Evolutionary conservation across 2,888 invertebrate genomes (phyloP), one percentile per base, ranked within the genome.

Genomic region (Lagria hirta): DNA sequence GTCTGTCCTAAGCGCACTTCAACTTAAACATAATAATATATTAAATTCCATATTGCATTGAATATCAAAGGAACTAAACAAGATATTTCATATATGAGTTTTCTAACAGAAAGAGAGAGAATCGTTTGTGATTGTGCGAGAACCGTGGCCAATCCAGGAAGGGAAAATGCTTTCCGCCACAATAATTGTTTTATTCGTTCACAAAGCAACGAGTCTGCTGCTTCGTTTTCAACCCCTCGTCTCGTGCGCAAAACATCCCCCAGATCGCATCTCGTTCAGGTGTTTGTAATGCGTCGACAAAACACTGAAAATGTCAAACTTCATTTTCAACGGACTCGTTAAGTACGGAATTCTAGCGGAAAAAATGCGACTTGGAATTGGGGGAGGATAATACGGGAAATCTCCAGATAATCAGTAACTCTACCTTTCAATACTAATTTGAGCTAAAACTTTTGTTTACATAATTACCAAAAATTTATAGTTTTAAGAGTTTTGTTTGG

Each of bases 131-230:
- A 65, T 69, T 68, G 68, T 70, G 68, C 66, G 65, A 63, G 51
- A 54, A 61, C 61, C 68, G 65, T 66, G 57, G 63, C 66, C 67
- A 69, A 67, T 67, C 64, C 63, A 58, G 59, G 63, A 61, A 67
- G 64, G 64, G 67, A 64, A 62, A 59, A 63, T 61, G 64, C 61
- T 67, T 69, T 69, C 66, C 70, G 66, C 68, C 66, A 68, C 69
- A 66, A 68, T 69, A 69, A 71, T 71, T 70, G 69, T 71, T 70
- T 71, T 70, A 70, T 71, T 57, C 61, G 55, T 58, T 57, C 49
- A 70, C 68, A 69, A 69, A 63, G 60, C 43, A 34, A 21, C 47
- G 47, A 60, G 57, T 61, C 60, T 44, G 44, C 44, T 26, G 55
- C 52, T 48, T 51, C 54, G 55, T 52, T 54, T 54, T 45, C 58